These are phyloP conservation scores for Threskiornis aethiopicus DNA, from an alignment of 2,797 vertebrate genomes.

Conservation along the genomic window DNA sequence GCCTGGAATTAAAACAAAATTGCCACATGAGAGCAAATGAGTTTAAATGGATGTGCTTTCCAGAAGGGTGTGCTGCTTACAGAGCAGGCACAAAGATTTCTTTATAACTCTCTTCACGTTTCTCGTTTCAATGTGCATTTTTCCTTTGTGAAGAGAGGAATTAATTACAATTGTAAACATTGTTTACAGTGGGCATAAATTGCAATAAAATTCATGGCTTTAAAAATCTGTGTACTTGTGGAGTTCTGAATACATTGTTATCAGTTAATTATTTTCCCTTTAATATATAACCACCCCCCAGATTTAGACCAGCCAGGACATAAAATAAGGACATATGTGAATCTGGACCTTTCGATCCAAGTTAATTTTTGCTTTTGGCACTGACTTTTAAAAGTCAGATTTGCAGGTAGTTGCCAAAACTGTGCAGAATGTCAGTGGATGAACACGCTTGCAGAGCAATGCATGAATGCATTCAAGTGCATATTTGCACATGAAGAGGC, in stretches of 20 bases:
- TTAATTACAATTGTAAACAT: not conserved
- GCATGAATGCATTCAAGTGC: not conserved
- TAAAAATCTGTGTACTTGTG: not conserved
- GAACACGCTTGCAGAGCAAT: not conserved
- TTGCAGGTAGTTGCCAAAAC: not conserved
- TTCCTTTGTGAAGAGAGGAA: not conserved
- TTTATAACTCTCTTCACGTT: not conserved
- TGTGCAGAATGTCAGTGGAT: not conserved
- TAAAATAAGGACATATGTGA: not conserved
- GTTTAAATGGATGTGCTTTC: not conserved
- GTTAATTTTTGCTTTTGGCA: not conserved
- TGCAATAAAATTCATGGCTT: not conserved
- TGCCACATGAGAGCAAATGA: not conserved
- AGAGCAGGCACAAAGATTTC: not conserved
- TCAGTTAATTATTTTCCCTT: not conserved
- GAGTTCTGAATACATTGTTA: not conserved
- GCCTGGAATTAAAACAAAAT: constrained; percentile 5
- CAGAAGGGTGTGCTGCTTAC: not conserved
- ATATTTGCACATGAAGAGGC: not conserved
- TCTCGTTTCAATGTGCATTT: not conserved
- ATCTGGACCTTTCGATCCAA: not conserved
- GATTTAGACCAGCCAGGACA: not conserved
- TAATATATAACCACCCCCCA: not conserved
- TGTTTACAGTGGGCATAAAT: not conserved
- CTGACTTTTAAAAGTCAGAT: not conserved